A percentile compares a stretch with the other conserved stretches of the same genome.
These are phyloP conservation scores for Eptatretus burgeri DNA, from an alignment of 2,113 vertebrate genomes.

Conservation along the genomic window DNA sequence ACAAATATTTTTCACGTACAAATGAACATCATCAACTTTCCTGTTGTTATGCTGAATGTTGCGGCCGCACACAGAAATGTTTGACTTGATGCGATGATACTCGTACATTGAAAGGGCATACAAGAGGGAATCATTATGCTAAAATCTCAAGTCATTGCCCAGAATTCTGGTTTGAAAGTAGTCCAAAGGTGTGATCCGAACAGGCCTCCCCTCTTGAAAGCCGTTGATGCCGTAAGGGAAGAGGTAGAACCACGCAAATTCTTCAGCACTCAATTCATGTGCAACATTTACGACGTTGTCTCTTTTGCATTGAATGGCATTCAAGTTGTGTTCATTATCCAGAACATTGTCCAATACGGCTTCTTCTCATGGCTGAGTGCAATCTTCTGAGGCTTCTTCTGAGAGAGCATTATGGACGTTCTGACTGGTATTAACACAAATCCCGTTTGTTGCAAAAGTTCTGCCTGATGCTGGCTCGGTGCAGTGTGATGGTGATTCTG, in stretches of 20 bases:
- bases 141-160: background rate
- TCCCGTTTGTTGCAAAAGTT: no score
- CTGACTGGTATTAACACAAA: no score
- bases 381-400: no score
- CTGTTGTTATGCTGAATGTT: background rate
- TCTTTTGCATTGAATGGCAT: background rate
- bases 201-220: background rate
- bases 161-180: conserved; percentile 1
- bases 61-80: background rate
- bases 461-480: no score
- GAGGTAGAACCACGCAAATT: background rate
- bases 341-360: no score
- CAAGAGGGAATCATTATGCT: background rate
- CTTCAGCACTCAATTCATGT: background rate
- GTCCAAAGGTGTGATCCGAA: conserved; percentile 1
- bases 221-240: background rate
- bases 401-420: no score
- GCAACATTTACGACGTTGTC: background rate
- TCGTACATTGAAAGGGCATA: background rate
- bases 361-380: no score
- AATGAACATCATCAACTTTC: background rate
- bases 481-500: no score
- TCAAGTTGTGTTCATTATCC: background rate
- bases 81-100: background rate
- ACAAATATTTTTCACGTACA: background rate